A percentile compares a stretch with the other conserved stretches of the same genome.
These are phyloP conservation scores for Oegoconia quadripuncta DNA, from an alignment of 2,888 invertebrate species.

Conservation along the genomic window DNA sequence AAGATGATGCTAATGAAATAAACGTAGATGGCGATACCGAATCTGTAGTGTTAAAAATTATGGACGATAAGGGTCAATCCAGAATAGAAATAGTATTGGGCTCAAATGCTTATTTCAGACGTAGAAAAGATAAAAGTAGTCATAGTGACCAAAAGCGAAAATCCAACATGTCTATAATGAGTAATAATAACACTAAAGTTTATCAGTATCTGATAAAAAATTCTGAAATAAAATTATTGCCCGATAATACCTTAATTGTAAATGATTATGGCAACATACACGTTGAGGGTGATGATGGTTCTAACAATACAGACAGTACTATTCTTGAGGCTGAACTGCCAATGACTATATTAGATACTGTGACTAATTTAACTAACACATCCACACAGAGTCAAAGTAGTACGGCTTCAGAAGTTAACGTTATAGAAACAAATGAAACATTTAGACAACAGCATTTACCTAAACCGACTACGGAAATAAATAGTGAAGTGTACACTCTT, in stretches of 20 bases:
- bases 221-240: slow-evolving; percentile 29
- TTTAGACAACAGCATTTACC: too few relatives aligned
- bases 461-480: neutral
- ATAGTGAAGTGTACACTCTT: neutral
- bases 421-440: too few relatives aligned
- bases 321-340: too few relatives aligned
- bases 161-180: neutral
- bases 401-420: too few relatives aligned
- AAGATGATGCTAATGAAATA: slow-evolving; percentile 9
- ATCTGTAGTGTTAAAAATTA: slow-evolving; percentile 38
- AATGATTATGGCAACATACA: too few relatives aligned
- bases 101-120: slow-evolving; percentile 16
- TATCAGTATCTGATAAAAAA: slow-evolving; percentile 13
- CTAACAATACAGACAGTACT: too few relatives aligned
- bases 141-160: slow-evolving; percentile 2
- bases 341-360: too few relatives aligned
- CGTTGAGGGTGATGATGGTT: too few relatives aligned
- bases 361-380: too few relatives aligned
- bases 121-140: slow-evolving; percentile 12
- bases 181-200: neutral
- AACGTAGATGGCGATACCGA: slow-evolving; percentile 15
- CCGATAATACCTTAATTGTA: slow-evolving; percentile 28
- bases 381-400: too few relatives aligned
- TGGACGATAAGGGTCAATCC: slow-evolving; percentile 30
- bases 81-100: slow-evolving; percentile 44